phyloP scores from a whole-genome alignment of 2,113 vertebrate species.

The Neodontobutis hainanensis region DNA sequence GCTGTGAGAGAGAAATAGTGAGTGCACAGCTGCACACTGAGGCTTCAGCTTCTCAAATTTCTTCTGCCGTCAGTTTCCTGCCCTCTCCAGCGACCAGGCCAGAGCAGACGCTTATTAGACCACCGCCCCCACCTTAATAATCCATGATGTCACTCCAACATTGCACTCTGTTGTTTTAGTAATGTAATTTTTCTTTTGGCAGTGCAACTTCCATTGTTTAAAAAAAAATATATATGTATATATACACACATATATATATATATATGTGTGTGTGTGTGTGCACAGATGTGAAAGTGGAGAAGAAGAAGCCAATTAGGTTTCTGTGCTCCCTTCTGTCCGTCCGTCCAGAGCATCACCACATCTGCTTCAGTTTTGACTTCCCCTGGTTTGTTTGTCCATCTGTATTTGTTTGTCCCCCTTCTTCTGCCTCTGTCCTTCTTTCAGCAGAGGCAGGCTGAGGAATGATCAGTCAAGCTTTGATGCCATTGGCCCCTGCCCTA shows the following conservation, averaged over 20 bases:
- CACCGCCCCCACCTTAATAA: slow-evolving; percentile 70
- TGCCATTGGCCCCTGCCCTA: slow-evolving; percentile 71
- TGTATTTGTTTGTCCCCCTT: slow-evolving; percentile 68
- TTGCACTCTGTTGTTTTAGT: slow-evolving; percentile 63
- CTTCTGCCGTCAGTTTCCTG: slow-evolving; percentile 77
- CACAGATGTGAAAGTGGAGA: slow-evolving; percentile 58
- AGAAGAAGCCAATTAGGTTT: slow-evolving; percentile 29
- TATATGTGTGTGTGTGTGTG: too few species aligned
- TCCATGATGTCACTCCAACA: slow-evolving; percentile 76
- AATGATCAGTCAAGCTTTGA: slow-evolving; percentile 76
- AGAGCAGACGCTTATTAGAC: slow-evolving; percentile 67
- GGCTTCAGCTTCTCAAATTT: slow-evolving; percentile 77
- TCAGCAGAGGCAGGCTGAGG: slow-evolving; percentile 61
- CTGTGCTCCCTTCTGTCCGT: slow-evolving; percentile 37
- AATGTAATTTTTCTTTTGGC: slow-evolving; percentile 30
- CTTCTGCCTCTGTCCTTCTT: slow-evolving; percentile 29
- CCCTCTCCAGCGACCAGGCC: slow-evolving; percentile 51
- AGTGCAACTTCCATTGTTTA: slow-evolving; percentile 58
- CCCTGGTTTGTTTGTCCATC: slow-evolving; percentile 74
- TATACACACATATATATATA: too few species aligned
- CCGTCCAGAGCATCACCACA: slow-evolving; percentile 62
- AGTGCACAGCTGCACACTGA: slow-evolving; percentile 75
- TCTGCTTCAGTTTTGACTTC: slow-evolving; percentile 76
- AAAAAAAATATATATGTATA: slow-evolving; percentile 61
- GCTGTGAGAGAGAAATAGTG: slow-evolving; percentile 52